phyloP scores from a whole-genome alignment of 2,797 vertebrate genomes.

The Falco berigora region DNA sequence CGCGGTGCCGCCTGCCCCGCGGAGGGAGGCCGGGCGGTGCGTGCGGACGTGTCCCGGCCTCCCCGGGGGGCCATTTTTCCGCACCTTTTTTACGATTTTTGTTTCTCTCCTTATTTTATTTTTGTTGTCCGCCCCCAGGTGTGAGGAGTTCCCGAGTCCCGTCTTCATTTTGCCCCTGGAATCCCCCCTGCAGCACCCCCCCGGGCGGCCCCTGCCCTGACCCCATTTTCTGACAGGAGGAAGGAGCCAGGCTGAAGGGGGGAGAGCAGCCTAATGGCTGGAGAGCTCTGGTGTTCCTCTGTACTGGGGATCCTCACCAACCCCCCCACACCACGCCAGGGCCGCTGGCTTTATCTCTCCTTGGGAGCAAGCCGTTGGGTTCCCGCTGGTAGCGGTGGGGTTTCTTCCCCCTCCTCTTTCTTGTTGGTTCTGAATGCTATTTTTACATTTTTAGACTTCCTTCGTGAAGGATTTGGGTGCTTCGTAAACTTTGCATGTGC shows the following conservation, averaged over 20 bases:
- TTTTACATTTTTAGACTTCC: conserved; percentile 22
- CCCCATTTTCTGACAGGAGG: conserved; percentile 41
- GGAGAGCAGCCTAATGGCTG: conserved; percentile 14
- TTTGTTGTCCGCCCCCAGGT: not conserved
- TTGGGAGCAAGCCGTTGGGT: not conserved
- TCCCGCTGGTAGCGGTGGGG: not conserved
- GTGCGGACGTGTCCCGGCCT: conserved; percentile 12
- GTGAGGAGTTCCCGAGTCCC: not conserved
- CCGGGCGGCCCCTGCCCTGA: not conserved
- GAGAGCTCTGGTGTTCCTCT: not conserved
- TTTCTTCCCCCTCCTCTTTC: not conserved
- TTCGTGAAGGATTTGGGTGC: not conserved
- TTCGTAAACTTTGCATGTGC: not conserved
- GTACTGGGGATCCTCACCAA: not conserved
- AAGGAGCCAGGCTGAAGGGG: not conserved
- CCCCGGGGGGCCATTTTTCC: not conserved
- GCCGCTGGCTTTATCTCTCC: not conserved
- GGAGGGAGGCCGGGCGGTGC: not conserved
- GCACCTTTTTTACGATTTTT: not conserved
- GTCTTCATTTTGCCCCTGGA: not conserved
- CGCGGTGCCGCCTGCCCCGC: not conserved
- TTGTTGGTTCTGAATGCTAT: not conserved
- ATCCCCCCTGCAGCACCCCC: not conserved
- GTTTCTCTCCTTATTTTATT: not conserved
- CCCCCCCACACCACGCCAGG: not conserved